Conservation (phyloP, 2,797 vertebrate genomes). For the Octomys mimax region DNA sequence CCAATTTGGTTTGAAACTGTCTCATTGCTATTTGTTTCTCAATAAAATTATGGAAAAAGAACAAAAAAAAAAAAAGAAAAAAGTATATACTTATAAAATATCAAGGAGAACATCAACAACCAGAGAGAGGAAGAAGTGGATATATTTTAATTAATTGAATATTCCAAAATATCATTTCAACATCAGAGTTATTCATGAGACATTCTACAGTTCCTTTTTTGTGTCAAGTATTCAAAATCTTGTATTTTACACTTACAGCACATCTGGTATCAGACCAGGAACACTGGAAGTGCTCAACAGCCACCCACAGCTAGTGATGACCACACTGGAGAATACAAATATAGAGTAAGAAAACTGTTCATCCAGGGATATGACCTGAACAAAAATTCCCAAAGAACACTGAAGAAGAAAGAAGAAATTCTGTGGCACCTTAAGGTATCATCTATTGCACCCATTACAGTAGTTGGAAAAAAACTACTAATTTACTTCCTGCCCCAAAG, state of each 20-base stretch:
- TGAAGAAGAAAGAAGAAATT: background rate
- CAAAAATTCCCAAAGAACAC: background rate
- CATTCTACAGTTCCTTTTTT: background rate
- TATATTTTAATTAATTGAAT: background rate
- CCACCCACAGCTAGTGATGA: background rate
- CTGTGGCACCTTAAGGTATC: background rate
- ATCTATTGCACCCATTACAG: background rate
- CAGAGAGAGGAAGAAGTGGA: background rate
- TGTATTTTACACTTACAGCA: background rate
- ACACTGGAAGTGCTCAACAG: background rate
- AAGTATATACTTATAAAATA: background rate
- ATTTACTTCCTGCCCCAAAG: background rate
- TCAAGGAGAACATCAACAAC: background rate
- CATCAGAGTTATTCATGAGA: background rate
- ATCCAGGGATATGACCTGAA: background rate
- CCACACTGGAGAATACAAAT: background rate
- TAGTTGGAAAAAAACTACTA: background rate
- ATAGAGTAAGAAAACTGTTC: background rate
- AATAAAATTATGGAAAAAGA: too few relatives aligned
- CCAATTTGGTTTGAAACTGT: too few relatives aligned
- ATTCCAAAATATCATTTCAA: slow-evolving; percentile 35
- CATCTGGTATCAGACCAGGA: background rate
- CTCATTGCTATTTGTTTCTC: too few relatives aligned
- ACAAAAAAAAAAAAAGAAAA: too few relatives aligned
- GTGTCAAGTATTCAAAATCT: slow-evolving; percentile 25